Base-by-base conservation (phyloP, 2,888 invertebrate species). In the Acanthopleura granulata region DNA sequence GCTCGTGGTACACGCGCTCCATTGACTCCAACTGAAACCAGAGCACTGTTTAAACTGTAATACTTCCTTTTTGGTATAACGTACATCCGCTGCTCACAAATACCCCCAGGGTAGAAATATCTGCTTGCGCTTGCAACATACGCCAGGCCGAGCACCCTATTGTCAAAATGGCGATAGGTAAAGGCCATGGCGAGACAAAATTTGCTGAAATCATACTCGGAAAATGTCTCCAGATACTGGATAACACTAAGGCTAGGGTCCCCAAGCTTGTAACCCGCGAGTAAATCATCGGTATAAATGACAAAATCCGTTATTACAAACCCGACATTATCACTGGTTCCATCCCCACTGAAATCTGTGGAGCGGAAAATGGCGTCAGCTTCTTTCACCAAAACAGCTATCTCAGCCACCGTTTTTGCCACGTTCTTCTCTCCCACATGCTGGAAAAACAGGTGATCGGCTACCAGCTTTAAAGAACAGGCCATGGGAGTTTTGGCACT, bases 321-420 rank as follows among this genome's bases (percentile, higher is more conserved):
- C 6, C 89, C 88, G 30, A 89, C 79, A 40, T 87, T 86, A 76
- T 89, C 88, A 29, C 84, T 85, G 11, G 75, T 66, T 0, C 85
- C 86, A 72, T 88, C 86, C 0, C 85, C 88, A 77, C 87, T 82
- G 73, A 89, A 89, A 74, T 88, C 88, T 6, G 88, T 87, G 18
- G 79, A 77, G 22, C 87, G 82, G 74, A 88, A 89, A 16, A 89
- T 82, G 1, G 80, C 74, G 76, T 89, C 84, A 15, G 86, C 83
- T 75, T 86, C 84, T n/a, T 79, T 81, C 0, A 86, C 80, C 4
- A 83, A 78, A 72, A 82, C 82, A 12, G 83, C 74, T 78, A 89
- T 82, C 74, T 84, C 85, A 27, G 81, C 76, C 9, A 85, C 77
- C 14, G 87, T 83, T 22, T 62, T 75, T 18, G 74, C 66, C 0